A percentile compares a stretch with the other conserved stretches of the same genome.
Evolutionary conservation across 53 echinoderm and acorn worm genomes (phyloP).

Genomic region (Arbacia lixula): DNA sequence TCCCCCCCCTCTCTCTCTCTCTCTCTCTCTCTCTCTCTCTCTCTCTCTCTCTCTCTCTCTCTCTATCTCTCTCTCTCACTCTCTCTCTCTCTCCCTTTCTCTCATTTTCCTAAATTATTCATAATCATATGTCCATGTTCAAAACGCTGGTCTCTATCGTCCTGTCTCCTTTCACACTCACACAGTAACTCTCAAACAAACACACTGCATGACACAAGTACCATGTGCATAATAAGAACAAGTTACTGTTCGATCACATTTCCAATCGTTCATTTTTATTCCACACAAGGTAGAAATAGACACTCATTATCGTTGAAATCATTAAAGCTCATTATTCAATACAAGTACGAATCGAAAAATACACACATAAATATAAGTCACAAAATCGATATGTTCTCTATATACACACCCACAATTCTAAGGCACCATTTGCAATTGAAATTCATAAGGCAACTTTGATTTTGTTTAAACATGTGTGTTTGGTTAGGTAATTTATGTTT

Average conservation of each 20-base stretch:
- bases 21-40: background rate
- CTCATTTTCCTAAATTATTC: background rate
- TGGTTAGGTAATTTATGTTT: too few species aligned
- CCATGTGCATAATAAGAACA: background rate
- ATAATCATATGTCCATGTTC: background rate
- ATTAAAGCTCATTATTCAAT: slow-evolving; percentile 42
- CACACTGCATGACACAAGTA: background rate
- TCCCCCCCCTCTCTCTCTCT: background rate
- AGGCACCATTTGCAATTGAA: background rate
- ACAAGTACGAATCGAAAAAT: slow-evolving; percentile 7
- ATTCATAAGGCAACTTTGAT: background rate
- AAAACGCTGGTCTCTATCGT: background rate
- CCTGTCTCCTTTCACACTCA: background rate
- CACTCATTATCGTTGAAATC: background rate
- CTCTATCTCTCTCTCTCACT: background rate
- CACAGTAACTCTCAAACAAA: background rate
- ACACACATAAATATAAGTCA: too few species aligned
- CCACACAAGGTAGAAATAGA: slow-evolving; percentile 35
- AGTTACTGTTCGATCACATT: background rate
- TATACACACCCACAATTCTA: too few species aligned
- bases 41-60: background rate
- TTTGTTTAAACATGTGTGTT: too few species aligned
- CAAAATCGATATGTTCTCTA: too few species aligned
- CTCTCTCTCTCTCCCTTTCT: slow-evolving; percentile 1
- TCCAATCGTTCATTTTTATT: slow-evolving; percentile 11